Evolutionary conservation across 2,888 invertebrate genomes (phyloP), one percentile per base, ranked within the genome.

Genomic region (Pterostichus niger): DNA sequence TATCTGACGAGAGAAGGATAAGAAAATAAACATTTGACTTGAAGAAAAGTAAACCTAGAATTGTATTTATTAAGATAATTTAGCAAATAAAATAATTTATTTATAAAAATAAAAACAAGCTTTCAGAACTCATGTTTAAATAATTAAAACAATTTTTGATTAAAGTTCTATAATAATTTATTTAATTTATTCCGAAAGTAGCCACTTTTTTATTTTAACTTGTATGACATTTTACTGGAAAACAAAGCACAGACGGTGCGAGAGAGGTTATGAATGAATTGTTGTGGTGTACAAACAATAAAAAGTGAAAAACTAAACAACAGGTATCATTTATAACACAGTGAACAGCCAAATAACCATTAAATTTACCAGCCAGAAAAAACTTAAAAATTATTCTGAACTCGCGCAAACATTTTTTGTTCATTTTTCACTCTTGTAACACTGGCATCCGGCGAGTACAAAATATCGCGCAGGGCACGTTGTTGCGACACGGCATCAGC

Each of bases 241-340:
- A n/a, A n/a, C 13, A 56, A 17, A 56, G 13, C 24, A 56, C 24
- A 56, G 13, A 6, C 9, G 56, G 4, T 0, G 17, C 6, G 31
- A 59, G n/a, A 59, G 24, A 59, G 31, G 24, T 15, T 59, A 31
- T 33, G 35, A 64, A 64, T 35, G 31, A 64, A 64, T 13, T 33
- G 13, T 64, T 35, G 9, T 4, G 33, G 33, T 64, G n/a, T 64
- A 64, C 35, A 64, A 35, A 64, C n/a, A 31, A 64, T 31, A 64
- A 64, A 49, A 64, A 33, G 13, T 35, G 64, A 64, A 64, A 64
- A 64, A 64, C 64, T 33, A 64, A 64, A 64, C 64, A 64, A 64
- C 64, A 64, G 64, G 64, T 64, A 64, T 64, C 64, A 64, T 64
- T 64, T 64, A 64, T 64, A 64, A 64, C 35, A 64, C 33, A 64